phyloP scores from a whole-genome alignment of 2,888 invertebrate genomes.

The Epirrhoe tristata region DNA sequence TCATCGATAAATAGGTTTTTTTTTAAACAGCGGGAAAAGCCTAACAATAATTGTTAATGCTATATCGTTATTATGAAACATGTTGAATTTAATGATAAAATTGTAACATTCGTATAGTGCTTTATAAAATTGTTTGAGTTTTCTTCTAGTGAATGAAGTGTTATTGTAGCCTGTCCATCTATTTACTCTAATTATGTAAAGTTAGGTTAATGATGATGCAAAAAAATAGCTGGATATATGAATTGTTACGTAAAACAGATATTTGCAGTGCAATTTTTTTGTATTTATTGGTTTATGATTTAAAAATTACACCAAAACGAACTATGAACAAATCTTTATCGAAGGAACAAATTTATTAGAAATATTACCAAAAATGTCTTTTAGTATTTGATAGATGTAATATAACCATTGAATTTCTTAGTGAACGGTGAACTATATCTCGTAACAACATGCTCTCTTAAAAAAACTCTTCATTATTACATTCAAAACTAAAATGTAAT shows the following conservation, averaged over 20 bases:
- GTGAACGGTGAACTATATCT: background rate
- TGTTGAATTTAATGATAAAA: slow-evolving; percentile 4
- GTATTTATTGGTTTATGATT: background rate
- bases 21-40: no score
- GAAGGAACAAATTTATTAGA: no score
- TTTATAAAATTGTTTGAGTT: slow-evolving; percentile 16
- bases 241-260: background rate
- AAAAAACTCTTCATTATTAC: background rate
- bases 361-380: no score
- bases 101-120: slow-evolving; percentile 20
- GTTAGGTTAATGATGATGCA: slow-evolving; percentile 1
- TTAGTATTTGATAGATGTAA: background rate
- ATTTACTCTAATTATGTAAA: slow-evolving; percentile 12
- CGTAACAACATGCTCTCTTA: background rate
- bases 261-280: background rate
- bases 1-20: background rate
- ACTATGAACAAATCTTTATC: no score
- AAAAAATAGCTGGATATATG: background rate
- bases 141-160: slow-evolving; percentile 11
- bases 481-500: background rate
- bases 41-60: background rate
- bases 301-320: background rate
- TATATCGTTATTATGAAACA: background rate
- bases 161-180: slow-evolving; percentile 4
- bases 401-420: background rate